Evolutionary conservation across 2,797 vertebrate species (phyloP), one percentile per base, ranked within the genome.

Genomic region (Hylomyscus alleni): DNA sequence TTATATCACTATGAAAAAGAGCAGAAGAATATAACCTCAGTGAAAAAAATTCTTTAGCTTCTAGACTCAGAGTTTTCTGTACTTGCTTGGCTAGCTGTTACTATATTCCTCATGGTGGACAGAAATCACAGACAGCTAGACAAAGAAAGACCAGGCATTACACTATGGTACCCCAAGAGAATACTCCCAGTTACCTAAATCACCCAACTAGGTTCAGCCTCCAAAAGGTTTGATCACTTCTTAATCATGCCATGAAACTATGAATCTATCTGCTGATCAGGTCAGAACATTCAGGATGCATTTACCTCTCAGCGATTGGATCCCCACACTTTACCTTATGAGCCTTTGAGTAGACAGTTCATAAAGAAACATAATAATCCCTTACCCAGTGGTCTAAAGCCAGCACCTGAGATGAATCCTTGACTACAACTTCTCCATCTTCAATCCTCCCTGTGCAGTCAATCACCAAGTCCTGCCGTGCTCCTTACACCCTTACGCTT

Each of bases 371-470:
- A 44, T 72, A 44, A 31, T 19, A 81, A 44, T 22, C 50, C 54
- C 24, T 15, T 37, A 81, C 37, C 6, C 65, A 73, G 20, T 69
- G 13, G 52, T 92, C 65, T 34, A 88, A 97, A 62, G 17, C 52
- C 73, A 77, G 91, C 76, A 85, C 15, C 40, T 60, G 29, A 90
- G 22, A 67, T 24, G 58, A 11, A 89, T 62, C 29, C 50, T 56
- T 82, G 52, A 95, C 44, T 89, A 69, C 56, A 78, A 77, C 29
- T 76, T 77, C 56, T 82, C 47, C 83, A 20, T 77, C 44, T 86
- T 58, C 93, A 76, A 52, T 8, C 29, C 3, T 93, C 93, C 14
- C 29, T 50, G 89, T 77, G 10, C 2, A 56, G n/a, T 88, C 1
- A 22, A 17, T 73, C 29, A 84, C 15, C n/a, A 80, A 80, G 13